phyloP scores from a whole-genome alignment of 1,140 invertebrate species.

The Pseudomyrmex gracilis region DNA sequence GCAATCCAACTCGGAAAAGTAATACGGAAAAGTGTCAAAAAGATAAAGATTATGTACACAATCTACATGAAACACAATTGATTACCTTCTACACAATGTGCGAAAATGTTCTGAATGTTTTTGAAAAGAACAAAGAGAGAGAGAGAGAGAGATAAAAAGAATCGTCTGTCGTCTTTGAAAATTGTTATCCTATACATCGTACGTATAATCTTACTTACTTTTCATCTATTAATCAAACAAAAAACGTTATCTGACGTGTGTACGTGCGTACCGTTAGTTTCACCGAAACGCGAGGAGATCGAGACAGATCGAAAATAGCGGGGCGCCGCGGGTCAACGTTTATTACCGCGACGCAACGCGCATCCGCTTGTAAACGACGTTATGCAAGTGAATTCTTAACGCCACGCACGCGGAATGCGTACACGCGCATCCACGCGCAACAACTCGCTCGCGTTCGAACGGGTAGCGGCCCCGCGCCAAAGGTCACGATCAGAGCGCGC shows the following conservation, averaged over 20 bases:
- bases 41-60: neutral
- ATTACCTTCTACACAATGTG: neutral
- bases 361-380: constrained; percentile 27
- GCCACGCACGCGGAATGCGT: constrained; percentile 5
- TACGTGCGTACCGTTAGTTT: neutral
- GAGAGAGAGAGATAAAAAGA: neutral
- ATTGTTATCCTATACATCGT: neutral
- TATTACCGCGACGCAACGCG: constrained; percentile 11
- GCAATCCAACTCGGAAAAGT: no score
- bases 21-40: neutral
- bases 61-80: neutral
- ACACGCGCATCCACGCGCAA: constrained; percentile 18
- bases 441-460: constrained; percentile 56
- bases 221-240: neutral
- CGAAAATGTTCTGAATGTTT: neutral
- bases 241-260: neutral
- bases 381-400: constrained; percentile 64
- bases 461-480: constrained; percentile 66
- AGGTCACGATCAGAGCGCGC: constrained; percentile 72
- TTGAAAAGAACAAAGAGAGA: neutral
- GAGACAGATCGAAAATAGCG: neutral
- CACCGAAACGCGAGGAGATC: neutral
- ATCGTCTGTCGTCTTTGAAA: neutral
- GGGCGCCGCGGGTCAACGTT: neutral
- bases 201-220: neutral